phyloP scores from a whole-genome alignment of 1,140 invertebrate genomes.

The Melitaea cinxia region DNA sequence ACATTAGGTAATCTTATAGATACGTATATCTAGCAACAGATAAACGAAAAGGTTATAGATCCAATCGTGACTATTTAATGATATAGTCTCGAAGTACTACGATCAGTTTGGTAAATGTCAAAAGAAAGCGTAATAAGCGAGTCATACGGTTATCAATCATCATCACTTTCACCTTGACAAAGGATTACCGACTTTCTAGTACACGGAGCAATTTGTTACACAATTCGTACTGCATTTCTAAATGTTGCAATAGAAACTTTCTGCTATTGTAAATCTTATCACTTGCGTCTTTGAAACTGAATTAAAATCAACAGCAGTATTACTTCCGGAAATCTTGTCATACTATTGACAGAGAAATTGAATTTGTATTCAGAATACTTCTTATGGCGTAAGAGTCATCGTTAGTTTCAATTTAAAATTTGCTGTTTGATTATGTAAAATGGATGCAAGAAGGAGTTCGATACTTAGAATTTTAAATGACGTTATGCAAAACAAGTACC shows the following conservation, averaged over 20 bases:
- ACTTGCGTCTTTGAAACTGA: neutral
- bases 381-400: too few relatives aligned
- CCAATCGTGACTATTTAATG: conserved; percentile 9
- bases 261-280: conserved; percentile 36
- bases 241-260: conserved; percentile 41
- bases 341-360: too few relatives aligned
- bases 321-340: too few relatives aligned
- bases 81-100: neutral
- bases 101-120: conserved; percentile 38
- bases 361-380: too few relatives aligned
- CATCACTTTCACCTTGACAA: conserved; percentile 66
- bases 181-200: conserved; percentile 68
- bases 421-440: neutral
- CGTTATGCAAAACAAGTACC: conserved; percentile 37
- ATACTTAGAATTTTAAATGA: conserved; percentile 33
- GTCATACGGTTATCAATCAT: conserved; percentile 48
- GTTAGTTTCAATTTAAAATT: neutral
- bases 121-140: conserved; percentile 51
- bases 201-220: conserved; percentile 44
- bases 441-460: conserved; percentile 18
- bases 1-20: neutral
- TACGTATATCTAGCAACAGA: neutral
- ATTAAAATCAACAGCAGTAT: neutral
- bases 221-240: conserved; percentile 47
- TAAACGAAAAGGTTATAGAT: conserved; percentile 1